Evolutionary conservation across 2,888 invertebrate species (phyloP).

Genomic region (Troilus luridus): DNA sequence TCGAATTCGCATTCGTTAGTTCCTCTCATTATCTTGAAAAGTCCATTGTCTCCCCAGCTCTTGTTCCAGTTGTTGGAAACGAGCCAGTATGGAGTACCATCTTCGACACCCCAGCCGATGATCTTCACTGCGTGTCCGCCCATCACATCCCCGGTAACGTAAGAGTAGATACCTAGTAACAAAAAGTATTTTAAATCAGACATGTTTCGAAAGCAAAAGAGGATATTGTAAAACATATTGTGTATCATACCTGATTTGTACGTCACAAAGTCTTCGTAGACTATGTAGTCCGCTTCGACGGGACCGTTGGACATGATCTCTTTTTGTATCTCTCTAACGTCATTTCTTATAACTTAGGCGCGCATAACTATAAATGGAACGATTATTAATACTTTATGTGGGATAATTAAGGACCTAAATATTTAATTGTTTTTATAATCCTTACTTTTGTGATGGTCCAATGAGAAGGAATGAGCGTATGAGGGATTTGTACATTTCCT

Average conservation of each 20-base stretch:
- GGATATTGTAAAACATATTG: not conserved
- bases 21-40: constrained; percentile 89
- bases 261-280: constrained; percentile 85
- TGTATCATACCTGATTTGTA: constrained; percentile 85
- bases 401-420: not conserved
- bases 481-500: constrained; percentile 56
- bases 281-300: constrained; percentile 90
- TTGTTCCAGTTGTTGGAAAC: constrained; percentile 93
- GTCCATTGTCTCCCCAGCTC: constrained; percentile 92
- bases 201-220: not conserved
- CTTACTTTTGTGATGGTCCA: constrained; percentile 61
- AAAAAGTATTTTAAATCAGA: not conserved
- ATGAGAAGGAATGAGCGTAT: constrained; percentile 49
- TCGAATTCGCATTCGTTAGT: constrained; percentile 84
- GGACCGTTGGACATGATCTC: constrained; percentile 90
- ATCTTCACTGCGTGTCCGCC: constrained; percentile 68
- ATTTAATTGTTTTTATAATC: not conserved
- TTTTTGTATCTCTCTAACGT: constrained; percentile 80
- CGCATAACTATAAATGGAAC: constrained; percentile 25
- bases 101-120: constrained; percentile 81
- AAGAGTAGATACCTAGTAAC: constrained; percentile 78
- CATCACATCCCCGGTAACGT: constrained; percentile 79
- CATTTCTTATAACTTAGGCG: constrained; percentile 64
- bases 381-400: not conserved
- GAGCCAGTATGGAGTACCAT: constrained; percentile 86